Percentiles rank a stretch among this genome's conserved stretches.
Conservation (phyloP, 1,140 invertebrate genomes). For the Drosophila pallidifrons region DNA sequence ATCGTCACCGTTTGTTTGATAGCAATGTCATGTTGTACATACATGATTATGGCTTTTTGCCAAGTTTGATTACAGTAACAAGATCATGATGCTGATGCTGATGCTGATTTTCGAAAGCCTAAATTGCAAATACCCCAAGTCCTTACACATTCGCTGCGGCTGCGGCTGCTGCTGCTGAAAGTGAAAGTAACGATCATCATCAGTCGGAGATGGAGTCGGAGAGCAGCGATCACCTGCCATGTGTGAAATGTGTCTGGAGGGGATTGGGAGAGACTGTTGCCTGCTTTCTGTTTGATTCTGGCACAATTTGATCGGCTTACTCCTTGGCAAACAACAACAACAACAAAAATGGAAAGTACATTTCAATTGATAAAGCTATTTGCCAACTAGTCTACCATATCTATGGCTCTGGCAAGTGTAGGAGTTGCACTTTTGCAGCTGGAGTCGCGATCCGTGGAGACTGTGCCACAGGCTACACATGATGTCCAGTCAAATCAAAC, state of each 20-base stretch:
- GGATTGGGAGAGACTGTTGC: slow-evolving; percentile 34
- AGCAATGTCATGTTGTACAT: slow-evolving; percentile 53
- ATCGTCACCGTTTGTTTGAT: slow-evolving; percentile 26
- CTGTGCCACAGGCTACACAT: slow-evolving; percentile 24
- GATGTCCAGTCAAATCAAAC: slow-evolving; percentile 63
- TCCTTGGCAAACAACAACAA: slow-evolving; percentile 15
- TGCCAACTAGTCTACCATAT: slow-evolving; percentile 22
- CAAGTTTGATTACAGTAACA: slow-evolving; percentile 74
- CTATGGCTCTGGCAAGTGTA: slow-evolving; percentile 1
- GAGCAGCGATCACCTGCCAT: slow-evolving; percentile 61
- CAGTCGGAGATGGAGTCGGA: slow-evolving; percentile 23
- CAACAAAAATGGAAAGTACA: slow-evolving; percentile 60
- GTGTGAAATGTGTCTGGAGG: slow-evolving; percentile 67
- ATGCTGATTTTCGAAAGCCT: slow-evolving; percentile 76
- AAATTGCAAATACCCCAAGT: slow-evolving; percentile 63
- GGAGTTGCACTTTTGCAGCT: not conserved
- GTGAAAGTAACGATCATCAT: slow-evolving; percentile 70
- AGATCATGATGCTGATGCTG: slow-evolving; percentile 80
- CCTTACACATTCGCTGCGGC: slow-evolving; percentile 53
- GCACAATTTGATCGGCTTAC: slow-evolving; percentile 52
- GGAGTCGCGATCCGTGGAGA: not conserved
- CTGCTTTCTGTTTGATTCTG: slow-evolving; percentile 37
- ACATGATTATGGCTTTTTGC: slow-evolving; percentile 69
- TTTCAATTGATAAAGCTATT: slow-evolving; percentile 64
- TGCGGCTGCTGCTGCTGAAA: slow-evolving; percentile 42